phyloP scores from a whole-genome alignment of 2,113 vertebrate species.

The Colius striatus region DNA sequence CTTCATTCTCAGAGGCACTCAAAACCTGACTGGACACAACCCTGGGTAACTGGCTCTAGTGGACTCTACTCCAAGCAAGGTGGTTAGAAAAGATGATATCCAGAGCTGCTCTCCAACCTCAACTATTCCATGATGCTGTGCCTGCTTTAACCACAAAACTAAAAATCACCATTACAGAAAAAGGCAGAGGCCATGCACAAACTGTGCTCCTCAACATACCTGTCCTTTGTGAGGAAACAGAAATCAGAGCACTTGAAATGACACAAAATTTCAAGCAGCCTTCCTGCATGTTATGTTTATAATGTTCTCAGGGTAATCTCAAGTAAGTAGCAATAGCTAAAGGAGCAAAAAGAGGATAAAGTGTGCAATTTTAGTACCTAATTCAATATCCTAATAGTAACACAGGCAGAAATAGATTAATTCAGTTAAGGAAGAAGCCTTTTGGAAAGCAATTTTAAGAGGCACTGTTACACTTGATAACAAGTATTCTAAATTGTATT shows the following conservation, averaged over 20 bases:
- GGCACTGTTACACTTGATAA: neutral
- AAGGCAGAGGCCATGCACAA: neutral
- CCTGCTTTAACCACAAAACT: slow-evolving; percentile 17
- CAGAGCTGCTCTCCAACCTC: neutral
- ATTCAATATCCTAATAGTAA: neutral
- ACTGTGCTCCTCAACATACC: neutral
- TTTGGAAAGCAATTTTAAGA: slow-evolving; percentile 16
- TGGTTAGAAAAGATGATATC: neutral
- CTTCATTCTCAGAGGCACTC: neutral
- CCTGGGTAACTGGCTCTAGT: accelerated
- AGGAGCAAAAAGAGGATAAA: neutral
- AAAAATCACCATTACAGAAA: neutral
- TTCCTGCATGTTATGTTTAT: neutral
- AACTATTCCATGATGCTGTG: neutral
- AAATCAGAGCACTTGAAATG: neutral
- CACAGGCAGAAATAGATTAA: neutral
- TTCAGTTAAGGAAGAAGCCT: neutral
- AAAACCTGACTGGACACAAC: neutral
- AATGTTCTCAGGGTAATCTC: neutral
- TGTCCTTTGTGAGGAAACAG: neutral
- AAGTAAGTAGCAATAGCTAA: neutral
- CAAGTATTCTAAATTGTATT: neutral
- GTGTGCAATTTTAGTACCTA: neutral
- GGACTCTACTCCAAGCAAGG: neutral
- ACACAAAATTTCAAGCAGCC: neutral